Evolutionary conservation across 1,140 invertebrate genomes (phyloP).

Genomic region (Platyscapa corneri): DNA sequence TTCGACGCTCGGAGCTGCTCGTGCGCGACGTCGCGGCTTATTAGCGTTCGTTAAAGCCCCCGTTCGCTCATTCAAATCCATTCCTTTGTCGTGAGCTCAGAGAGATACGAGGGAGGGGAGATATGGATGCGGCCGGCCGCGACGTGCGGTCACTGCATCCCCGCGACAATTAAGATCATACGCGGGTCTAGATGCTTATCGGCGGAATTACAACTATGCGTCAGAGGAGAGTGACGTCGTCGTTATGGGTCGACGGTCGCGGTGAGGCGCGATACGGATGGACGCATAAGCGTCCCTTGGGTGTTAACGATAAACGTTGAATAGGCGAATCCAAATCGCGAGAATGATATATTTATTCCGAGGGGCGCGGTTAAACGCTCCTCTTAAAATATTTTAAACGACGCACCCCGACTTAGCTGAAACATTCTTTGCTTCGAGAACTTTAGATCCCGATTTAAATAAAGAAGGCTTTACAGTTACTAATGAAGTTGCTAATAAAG

Average conservation of each 20-base stretch:
- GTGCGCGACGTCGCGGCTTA: constrained; percentile 32
- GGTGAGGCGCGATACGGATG: not conserved
- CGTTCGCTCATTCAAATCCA: constrained; percentile 40
- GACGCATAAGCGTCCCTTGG: not conserved
- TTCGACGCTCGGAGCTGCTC: not conserved
- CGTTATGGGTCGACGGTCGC: constrained; percentile 31
- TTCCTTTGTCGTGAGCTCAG: constrained; percentile 42
- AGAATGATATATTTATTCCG: not conserved
- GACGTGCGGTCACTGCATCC: constrained; percentile 23
- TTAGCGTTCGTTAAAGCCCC: constrained; percentile 43
- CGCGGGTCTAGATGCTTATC: constrained; percentile 52
- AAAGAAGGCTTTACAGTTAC: not conserved
- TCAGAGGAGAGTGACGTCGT: constrained; percentile 41
- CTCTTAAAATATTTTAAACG: no score
- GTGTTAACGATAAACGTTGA: not conserved
- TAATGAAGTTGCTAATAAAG: no score
- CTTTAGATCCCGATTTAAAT: not conserved
- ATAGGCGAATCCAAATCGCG: not conserved
- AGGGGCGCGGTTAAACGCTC: not conserved
- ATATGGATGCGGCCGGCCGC: not conserved
- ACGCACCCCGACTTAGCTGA: not conserved
- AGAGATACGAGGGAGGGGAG: not conserved
- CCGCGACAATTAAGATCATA: constrained; percentile 51
- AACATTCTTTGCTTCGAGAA: not conserved
- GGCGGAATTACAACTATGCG: constrained; percentile 48